Evolutionary conservation across 1,140 invertebrate species (phyloP), one percentile per base, ranked within the genome.

Genomic region (Euura lappo): DNA sequence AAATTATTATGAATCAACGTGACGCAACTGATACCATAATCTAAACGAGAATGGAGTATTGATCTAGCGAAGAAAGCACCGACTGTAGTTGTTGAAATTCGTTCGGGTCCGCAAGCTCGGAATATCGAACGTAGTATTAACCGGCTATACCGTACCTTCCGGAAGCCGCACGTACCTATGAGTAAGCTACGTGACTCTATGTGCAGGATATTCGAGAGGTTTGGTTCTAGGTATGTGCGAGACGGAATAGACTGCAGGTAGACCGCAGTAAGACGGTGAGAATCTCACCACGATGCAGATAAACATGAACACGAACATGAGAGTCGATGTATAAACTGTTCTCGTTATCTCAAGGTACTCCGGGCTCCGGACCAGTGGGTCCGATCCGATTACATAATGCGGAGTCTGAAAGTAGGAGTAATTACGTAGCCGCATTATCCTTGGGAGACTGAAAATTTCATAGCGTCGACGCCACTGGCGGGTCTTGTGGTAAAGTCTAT

Each of bases 141-240:
- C 13, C 13, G 10, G 13, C 13, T 3, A 6, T 60, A 6, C 51
- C 51, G 13, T 60, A 0, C 51, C 51, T n/a, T 60, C 51, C 51
- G 51, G 51, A 60, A 60, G 51, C 28, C 28, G 13, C 51, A 60
- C 51, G 51, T 60, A 60, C 51, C 10, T n/a, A 60, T 60, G 51
- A 60, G 51, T 60, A 8, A 60, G 51, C 51, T 60, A 60, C 51
- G 51, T 60, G 51, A 60, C 6, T 60, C 51, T 60, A 60, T 60
- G 51, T 60, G 13, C 8, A n/a, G 51, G 51, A 60, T 6, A 60
- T 60, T 8, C 51, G 6, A 60, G 13, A n/a, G 8, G 10, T 8
- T 8, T 60, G 51, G 13, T 60, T n/a, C 10, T n/a, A 60, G 51
- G 10, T n/a, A 3, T 6, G 13, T 3, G 6, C 10, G 13, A 60